Base-by-base conservation (phyloP, 2,797 vertebrate genomes). In the Gallinago stenura region DNA sequence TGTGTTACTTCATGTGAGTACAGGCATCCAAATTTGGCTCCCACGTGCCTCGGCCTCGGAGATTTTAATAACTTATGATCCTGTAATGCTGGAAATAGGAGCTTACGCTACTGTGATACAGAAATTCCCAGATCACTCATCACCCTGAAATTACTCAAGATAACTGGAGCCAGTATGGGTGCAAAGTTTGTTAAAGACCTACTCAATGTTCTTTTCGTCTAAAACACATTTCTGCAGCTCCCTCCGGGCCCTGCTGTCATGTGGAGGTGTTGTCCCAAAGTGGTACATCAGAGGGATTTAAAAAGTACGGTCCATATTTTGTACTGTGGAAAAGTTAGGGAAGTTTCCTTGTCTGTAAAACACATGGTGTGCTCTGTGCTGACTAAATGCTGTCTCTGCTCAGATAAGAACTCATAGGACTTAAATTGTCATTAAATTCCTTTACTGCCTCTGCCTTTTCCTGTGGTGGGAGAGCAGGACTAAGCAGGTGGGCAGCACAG, bases 1-100 rank as follows among this genome's bases (percentile, higher is more conserved):
- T 82, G 93, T 76, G 87, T 94, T 93, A 75, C 70, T 96, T 96
- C 83, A 88, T 94, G 75, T 84, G 89, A 94, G 85, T 92, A 73
- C 70, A 90, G 85, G 87, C 83, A 84, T 94, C 91, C 93, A 90
- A 71, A 84, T 96, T 90, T 93, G 91, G 85, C 53, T 93, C 85
- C 95, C 87, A 76, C 17, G 7, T 95, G 87, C 87, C 58, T 94
- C 88, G 83, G 73, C 62, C 83, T 86, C 31, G 41, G 65, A 83
- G 93, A 82, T 93, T 93, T 90, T 96, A 91, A 90, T 95, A 93
- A 82, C 66, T 73, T 70, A 48, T n/a, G 26, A 89, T 88, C 62
- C 70, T 94, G 80, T 69, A 86, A 81, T 58, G 48, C 80, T 95
- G 33, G 77, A 95, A 96, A 95, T 95, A 86, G 94, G 65, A 77